These are phyloP conservation scores for Brachylomia viminalis DNA, from an alignment of 2,888 invertebrate species.

Conservation along the genomic window DNA sequence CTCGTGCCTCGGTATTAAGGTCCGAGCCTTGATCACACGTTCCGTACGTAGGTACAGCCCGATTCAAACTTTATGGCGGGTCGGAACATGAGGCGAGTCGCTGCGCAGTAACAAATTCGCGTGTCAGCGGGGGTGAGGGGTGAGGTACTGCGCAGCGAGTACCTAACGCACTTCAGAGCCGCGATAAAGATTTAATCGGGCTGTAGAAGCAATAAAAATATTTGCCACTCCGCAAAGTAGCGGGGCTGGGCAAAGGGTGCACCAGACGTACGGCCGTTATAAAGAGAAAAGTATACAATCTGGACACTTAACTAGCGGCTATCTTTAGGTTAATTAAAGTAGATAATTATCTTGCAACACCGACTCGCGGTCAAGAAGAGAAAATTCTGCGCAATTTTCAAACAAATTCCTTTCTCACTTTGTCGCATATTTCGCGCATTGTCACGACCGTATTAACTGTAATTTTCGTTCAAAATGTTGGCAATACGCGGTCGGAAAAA, in stretches of 20 bases:
- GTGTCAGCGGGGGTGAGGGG: too few species aligned
- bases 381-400: neutral
- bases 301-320: neutral
- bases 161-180: too few species aligned
- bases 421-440: too few species aligned
- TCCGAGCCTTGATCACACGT: neutral
- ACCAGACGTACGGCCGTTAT: neutral
- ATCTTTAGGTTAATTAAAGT: neutral
- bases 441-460: neutral
- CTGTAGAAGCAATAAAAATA: neutral
- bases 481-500: neutral
- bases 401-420: too few species aligned
- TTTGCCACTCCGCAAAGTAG: too few species aligned
- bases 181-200: too few species aligned
- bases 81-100: too few species aligned
- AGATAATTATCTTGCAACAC: neutral
- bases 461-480: neutral
- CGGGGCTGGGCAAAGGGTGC: neutral
- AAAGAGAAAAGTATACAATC: neutral
- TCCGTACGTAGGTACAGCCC: too few species aligned
- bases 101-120: too few species aligned
- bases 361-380: neutral
- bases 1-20: neutral
- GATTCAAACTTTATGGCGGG: too few species aligned
- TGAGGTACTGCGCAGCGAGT: too few species aligned